These are phyloP conservation scores for Homarus americanus DNA, from an alignment of 1,140 invertebrate genomes.

Conservation along the genomic window DNA sequence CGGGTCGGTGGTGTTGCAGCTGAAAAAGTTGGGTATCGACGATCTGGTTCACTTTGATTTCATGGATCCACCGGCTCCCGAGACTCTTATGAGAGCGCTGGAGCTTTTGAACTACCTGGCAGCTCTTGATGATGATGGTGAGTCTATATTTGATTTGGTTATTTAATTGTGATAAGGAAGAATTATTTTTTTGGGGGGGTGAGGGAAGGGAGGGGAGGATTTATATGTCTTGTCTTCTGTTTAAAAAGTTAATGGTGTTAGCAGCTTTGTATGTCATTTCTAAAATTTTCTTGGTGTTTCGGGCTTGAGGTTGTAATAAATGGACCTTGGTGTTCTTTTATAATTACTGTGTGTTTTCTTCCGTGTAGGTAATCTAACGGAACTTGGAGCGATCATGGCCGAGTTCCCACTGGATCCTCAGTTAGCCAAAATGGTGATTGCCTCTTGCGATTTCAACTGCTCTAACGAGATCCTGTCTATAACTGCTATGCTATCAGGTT, in stretches of 20 bases:
- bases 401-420: slow-evolving; percentile 99
- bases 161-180: no score
- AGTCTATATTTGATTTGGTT: no score
- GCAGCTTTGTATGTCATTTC: no score
- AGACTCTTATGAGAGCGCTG: slow-evolving; percentile 99
- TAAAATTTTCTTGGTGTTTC: no score
- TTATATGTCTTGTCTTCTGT: no score
- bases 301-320: no score
- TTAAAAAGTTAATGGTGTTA: no score
- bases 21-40: slow-evolving; percentile 99
- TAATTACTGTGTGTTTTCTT: neutral
- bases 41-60: slow-evolving; percentile 99
- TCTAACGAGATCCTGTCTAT: slow-evolving; percentile 99
- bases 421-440: slow-evolving; percentile 98
- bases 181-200: no score
- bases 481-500: slow-evolving; percentile 99
- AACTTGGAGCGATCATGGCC: slow-evolving; percentile 99
- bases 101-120: slow-evolving; percentile 98
- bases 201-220: no score
- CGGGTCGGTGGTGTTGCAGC: slow-evolving; percentile 97
- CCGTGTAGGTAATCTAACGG: slow-evolving; percentile 89
- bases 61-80: slow-evolving; percentile 99
- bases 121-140: slow-evolving; percentile 94
- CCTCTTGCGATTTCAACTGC: slow-evolving; percentile 93
- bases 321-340: no score